A percentile compares a stretch with the other conserved stretches of the same genome.
These are phyloP conservation scores for Nyctibius grandis DNA, from an alignment of 2,797 vertebrate species.

Conservation along the genomic window DNA sequence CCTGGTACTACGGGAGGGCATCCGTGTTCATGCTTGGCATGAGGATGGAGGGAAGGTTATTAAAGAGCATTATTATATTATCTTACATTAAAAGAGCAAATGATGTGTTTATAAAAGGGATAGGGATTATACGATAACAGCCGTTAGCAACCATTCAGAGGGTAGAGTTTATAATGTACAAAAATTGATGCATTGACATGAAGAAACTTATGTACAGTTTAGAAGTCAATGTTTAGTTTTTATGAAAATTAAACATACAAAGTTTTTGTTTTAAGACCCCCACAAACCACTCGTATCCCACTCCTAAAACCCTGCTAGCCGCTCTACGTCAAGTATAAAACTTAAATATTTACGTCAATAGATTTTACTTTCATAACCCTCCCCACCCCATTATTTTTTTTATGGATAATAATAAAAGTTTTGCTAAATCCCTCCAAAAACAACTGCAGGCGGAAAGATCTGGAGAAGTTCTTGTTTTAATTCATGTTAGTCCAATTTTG, in stretches of 20 bases:
- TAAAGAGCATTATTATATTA: too few relatives aligned
- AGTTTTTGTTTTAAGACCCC: not conserved
- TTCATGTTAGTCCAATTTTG: not conserved
- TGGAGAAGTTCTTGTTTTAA: not conserved
- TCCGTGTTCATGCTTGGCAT: fast-evolving
- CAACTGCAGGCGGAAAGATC: not conserved
- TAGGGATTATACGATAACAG: not conserved
- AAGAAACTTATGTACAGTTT: not conserved
- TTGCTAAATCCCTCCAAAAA: not conserved
- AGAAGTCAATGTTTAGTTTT: not conserved
- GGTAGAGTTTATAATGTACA: not conserved
- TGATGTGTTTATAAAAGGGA: not conserved
- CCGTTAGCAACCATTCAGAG: not conserved
- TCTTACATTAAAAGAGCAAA: not conserved
- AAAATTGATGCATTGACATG: not conserved
- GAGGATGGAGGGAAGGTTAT: not conserved
- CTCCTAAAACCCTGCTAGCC: not conserved
- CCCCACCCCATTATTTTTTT: not conserved
- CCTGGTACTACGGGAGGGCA: not conserved
- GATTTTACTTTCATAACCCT: not conserved
- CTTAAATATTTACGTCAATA: not conserved
- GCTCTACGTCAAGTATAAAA: not conserved
- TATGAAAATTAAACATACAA: not conserved
- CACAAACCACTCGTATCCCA: not conserved
- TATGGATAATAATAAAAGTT: not conserved